A percentile compares a stretch with the other conserved stretches of the same genome.
Conservation (phyloP, 2,888 invertebrate genomes). For the Penaeus monodon region DNA sequence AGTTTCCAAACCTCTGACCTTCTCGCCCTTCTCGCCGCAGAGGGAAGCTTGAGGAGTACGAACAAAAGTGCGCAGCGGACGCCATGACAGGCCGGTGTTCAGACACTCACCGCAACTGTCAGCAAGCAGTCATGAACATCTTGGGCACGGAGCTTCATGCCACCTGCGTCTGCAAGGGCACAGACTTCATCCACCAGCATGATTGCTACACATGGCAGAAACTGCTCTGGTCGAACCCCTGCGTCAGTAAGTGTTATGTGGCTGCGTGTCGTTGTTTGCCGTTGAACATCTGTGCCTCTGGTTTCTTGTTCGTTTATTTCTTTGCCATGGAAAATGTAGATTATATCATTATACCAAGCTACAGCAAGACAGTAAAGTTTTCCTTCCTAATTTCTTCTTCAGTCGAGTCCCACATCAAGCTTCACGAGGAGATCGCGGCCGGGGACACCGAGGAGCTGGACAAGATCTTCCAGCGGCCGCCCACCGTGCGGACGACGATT, state of each 20-base stretch:
- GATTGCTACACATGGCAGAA: conserved; percentile 92
- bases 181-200: conserved; percentile 78
- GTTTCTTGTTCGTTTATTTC: too few relatives aligned
- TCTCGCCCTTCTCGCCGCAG: conserved; percentile 48
- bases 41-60: conserved; percentile 81
- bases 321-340: too few relatives aligned
- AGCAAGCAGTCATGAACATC: conserved; percentile 87
- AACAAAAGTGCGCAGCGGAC: conserved; percentile 91
- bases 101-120: conserved; percentile 84
- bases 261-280: too few relatives aligned
- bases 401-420: conserved; percentile 58
- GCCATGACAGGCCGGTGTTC: conserved; percentile 90
- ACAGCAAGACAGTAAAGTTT: too few relatives aligned
- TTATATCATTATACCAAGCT: too few relatives aligned
- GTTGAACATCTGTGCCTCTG: too few relatives aligned
- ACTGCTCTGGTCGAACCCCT: conserved; percentile 90
- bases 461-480: conserved; percentile 37
- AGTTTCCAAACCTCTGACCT: too few relatives aligned
- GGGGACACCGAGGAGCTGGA: conserved; percentile 40
- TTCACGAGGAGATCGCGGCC: conserved; percentile 38
- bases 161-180: conserved; percentile 83
- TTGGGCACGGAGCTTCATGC: conserved; percentile 88
- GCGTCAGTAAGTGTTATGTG: conserved; percentile 81
- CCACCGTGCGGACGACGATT: conserved; percentile 6
- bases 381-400: background rate